Evolutionary conservation across 2,888 invertebrate species (phyloP), one percentile per base, ranked within the genome.

Genomic region (Acleris literana): DNA sequence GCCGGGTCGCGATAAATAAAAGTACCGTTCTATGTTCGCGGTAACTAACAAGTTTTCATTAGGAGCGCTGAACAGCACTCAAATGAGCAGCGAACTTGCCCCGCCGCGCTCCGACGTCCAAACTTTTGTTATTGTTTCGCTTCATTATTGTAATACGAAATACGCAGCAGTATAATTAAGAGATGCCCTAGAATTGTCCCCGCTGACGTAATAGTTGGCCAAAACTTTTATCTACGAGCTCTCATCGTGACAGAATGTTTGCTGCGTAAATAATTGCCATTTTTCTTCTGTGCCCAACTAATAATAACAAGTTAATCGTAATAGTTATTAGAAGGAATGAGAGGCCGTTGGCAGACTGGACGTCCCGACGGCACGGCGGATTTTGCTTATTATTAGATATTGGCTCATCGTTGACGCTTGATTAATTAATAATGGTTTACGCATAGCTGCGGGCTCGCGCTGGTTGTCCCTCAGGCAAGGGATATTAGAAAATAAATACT

Each of bases 61-160:
- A 90, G 86, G 77, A 86, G 78, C 72, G 79, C 85, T 86, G 86
- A 86, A 88, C 89, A 85, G 85, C 89, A 88, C 89, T 91, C 87
- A 86, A 88, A 85, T 86, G 88, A 90, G 88, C 89, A 87, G 82
- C 79, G 74, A 85, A 88, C 86, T 87, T 87, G 85, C 80, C 79
- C 85, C 81, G 80, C 84, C 83, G 82, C 81, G 82, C 81, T 80
- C 80, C 85, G 81, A 74, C 84, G 84, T 85, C 87, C 85, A 85
- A 91, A 92, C 89, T 92, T 92, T 89, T 87, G 88, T 90, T 91
- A 91, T 92, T 91, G 90, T 91, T 90, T 87, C 85, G 81, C 85
- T 92, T 91, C 88, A 90, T 92, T 92, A 92, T 90, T 91, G 90
- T 91, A 88, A 91, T 90, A 90, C 85, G 85, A 88, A 91, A 88